A percentile compares a stretch with the other conserved stretches of the same genome.
phyloP scores from a whole-genome alignment of 2,113 vertebrate species.

The Lampris megalopsis region DNA sequence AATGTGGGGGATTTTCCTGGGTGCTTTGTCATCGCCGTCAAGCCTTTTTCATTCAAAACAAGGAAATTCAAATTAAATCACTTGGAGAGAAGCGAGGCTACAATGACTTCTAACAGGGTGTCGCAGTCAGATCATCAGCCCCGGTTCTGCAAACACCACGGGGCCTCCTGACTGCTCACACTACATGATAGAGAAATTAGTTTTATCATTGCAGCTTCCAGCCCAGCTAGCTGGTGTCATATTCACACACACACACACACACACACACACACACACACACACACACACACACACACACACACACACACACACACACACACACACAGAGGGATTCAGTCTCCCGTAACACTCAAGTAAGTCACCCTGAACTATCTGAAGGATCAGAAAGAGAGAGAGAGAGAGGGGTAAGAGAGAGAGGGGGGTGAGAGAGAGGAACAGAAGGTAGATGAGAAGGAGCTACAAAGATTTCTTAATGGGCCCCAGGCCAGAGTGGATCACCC shows the following conservation, averaged over 20 bases:
- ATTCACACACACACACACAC: conserved; percentile 55
- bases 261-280: conserved; percentile 37
- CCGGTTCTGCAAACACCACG: no score
- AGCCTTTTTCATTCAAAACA: no score
- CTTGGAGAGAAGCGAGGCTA: no score
- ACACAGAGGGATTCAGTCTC: conserved; percentile 56
- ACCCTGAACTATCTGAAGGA: conserved; percentile 81
- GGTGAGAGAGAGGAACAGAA: neutral
- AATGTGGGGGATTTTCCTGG: no score
- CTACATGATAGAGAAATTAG: no score
- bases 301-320: conserved; percentile 44
- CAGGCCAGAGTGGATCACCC: conserved; percentile 70
- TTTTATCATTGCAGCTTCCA: no score
- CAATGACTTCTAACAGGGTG: no score
- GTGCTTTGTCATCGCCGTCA: no score
- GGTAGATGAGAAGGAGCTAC: conserved; percentile 46
- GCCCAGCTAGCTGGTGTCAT: conserved; percentile 56
- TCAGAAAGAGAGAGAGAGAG: conserved; percentile 68
- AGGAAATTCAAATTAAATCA: no score
- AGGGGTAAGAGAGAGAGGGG: conserved; percentile 17
- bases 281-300: conserved; percentile 59
- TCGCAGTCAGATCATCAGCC: no score
- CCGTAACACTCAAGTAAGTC: conserved; percentile 78
- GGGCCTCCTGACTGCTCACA: no score
- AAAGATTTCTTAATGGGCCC: conserved; percentile 72